Evolutionary conservation across 2,113 vertebrate species (phyloP).

Genomic region (Gallinago media): DNA sequence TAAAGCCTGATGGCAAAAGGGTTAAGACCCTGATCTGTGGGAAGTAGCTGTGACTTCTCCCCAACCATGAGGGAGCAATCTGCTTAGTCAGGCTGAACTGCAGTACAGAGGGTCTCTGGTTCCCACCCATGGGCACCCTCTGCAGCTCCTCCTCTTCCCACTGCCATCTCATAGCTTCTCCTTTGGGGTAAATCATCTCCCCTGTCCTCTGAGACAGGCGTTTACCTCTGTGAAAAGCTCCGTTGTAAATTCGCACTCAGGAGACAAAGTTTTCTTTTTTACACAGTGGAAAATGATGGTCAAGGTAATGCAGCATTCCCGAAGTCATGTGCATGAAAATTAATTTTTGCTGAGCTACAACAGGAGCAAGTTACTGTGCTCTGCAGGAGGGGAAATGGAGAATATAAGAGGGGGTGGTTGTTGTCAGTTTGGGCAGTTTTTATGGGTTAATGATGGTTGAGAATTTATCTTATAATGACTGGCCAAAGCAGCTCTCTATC

Average conservation of each 20-base stretch:
- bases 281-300: not conserved
- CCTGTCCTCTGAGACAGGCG: not conserved
- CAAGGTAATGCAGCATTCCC: not conserved
- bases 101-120: not conserved
- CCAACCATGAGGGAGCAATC: not conserved
- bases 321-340: not conserved
- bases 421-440: fast-evolving
- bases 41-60: not conserved
- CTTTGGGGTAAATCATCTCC: not conserved
- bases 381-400: not conserved
- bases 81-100: not conserved
- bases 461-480: not conserved
- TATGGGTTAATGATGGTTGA: not conserved
- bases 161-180: not conserved
- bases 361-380: fast-evolving
- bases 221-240: not conserved
- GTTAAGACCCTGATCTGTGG: not conserved
- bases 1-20: not conserved
- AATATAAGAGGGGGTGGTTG: not conserved
- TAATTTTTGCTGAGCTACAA: not conserved
- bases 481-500: not conserved
- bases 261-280: not conserved
- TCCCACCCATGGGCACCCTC: not conserved
- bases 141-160: not conserved
- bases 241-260: not conserved